These are phyloP conservation scores for Eulithis testata DNA, from an alignment of 2,888 invertebrate genomes.

Conservation along the genomic window DNA sequence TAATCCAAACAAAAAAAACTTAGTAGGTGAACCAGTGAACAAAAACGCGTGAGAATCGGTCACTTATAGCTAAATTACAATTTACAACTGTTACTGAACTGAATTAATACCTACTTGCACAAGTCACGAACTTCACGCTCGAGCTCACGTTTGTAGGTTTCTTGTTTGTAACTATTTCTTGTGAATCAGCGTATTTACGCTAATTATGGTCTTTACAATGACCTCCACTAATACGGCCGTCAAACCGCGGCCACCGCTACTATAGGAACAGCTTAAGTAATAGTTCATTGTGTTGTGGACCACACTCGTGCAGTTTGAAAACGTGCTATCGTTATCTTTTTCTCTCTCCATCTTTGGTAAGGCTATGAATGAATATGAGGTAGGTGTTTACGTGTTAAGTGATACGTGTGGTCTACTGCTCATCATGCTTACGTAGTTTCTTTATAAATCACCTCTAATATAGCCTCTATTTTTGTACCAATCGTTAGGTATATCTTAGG, in stretches of 20 bases:
- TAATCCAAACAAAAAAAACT: conserved; percentile 10
- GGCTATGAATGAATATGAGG: no score
- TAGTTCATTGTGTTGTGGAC: conserved; percentile 18
- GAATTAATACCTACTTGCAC: conserved; percentile 2
- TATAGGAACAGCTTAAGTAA: not conserved
- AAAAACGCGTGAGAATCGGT: conserved; percentile 11
- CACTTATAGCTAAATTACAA: not conserved
- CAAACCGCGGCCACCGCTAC: not conserved
- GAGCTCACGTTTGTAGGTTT: conserved; percentile 6
- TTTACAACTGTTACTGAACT: not conserved
- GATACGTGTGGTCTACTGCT: not conserved
- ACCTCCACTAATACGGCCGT: not conserved
- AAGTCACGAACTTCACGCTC: conserved; percentile 14
- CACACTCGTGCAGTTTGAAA: not conserved
- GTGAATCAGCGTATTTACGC: not conserved
- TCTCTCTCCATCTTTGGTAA: no score
- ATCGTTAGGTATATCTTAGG: no score
- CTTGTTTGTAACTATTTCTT: conserved; percentile 6
- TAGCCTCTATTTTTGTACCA: no score
- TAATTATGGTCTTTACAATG: not conserved
- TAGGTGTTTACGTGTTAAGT: no score
- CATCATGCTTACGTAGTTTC: no score
- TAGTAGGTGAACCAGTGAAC: conserved; percentile 15
- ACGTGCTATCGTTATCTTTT: not conserved
- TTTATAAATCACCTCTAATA: no score